A percentile compares a stretch with the other conserved stretches of the same genome.
These are phyloP conservation scores for Gymnoscopelus microlampas DNA, from an alignment of 2,797 vertebrate species.

Conservation along the genomic window DNA sequence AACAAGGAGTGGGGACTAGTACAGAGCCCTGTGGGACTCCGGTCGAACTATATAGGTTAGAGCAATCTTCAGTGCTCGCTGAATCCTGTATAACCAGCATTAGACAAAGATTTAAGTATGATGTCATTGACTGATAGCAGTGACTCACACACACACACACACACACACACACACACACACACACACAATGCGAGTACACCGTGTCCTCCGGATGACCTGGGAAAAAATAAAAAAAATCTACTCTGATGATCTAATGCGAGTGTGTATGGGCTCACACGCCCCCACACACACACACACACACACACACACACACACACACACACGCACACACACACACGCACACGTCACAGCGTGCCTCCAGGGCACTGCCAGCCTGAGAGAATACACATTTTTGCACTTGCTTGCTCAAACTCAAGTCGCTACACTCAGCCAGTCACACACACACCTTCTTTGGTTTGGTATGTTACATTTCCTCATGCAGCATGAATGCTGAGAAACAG, in stretches of 20 bases:
- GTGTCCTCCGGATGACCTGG: neutral
- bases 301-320: neutral
- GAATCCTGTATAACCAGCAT: no score
- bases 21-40: no score
- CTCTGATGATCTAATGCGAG: no score
- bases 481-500: constrained; percentile 12
- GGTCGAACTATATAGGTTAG: no score
- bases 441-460: constrained; percentile 18
- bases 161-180: constrained; percentile 5
- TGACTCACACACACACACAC: constrained; percentile 7
- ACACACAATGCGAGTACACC: constrained; percentile 1
- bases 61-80: no score
- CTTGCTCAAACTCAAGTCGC: neutral
- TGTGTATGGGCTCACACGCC: no score
- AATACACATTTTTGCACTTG: neutral
- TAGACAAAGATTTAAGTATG: no score
- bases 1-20: no score
- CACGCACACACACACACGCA: neutral
- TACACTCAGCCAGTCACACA: neutral
- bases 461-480: neutral
- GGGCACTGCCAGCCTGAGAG: neutral
- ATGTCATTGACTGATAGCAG: no score
- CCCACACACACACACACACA: neutral
- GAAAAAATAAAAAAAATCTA: no score
- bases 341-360: no score